Evolutionary conservation across 2,888 invertebrate species (phyloP).

Genomic region (Eilema sororculum): DNA sequence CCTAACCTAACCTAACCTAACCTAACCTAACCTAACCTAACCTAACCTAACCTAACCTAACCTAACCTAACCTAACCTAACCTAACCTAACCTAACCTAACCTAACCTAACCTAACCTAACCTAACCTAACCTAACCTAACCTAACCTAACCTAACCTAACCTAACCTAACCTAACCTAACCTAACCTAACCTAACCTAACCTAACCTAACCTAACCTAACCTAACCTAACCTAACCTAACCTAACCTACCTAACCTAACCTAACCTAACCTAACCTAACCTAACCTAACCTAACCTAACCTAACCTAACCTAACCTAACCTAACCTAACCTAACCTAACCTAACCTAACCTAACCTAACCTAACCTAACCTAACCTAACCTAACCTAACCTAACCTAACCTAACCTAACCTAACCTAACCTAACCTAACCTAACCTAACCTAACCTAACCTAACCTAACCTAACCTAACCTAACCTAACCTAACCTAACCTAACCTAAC

Average conservation of each 20-base stretch:
- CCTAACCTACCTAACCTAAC: slow-evolving; percentile 27
- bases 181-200: slow-evolving; percentile 28
- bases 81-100: slow-evolving; percentile 41
- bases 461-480: slow-evolving; percentile 31
- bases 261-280: slow-evolving; percentile 21
- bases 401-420: slow-evolving; percentile 34
- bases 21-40: slow-evolving; percentile 24
- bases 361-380: slow-evolving; percentile 31
- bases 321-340: slow-evolving; percentile 36
- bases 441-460: slow-evolving; percentile 31
- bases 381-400: slow-evolving; percentile 35
- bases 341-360: slow-evolving; percentile 30
- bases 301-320: slow-evolving; percentile 32
- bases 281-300: slow-evolving; percentile 20
- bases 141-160: slow-evolving; percentile 26
- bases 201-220: slow-evolving; percentile 21
- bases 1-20: slow-evolving; percentile 30
- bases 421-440: slow-evolving; percentile 32
- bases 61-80: slow-evolving; percentile 38
- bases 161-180: slow-evolving; percentile 28
- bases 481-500: slow-evolving; percentile 24
- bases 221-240: slow-evolving; percentile 25
- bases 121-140: too few relatives aligned
- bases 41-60: slow-evolving; percentile 31
- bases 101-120: too few relatives aligned